phyloP scores from a whole-genome alignment of 2,113 vertebrate genomes.

The Siniperca knerii region DNA sequence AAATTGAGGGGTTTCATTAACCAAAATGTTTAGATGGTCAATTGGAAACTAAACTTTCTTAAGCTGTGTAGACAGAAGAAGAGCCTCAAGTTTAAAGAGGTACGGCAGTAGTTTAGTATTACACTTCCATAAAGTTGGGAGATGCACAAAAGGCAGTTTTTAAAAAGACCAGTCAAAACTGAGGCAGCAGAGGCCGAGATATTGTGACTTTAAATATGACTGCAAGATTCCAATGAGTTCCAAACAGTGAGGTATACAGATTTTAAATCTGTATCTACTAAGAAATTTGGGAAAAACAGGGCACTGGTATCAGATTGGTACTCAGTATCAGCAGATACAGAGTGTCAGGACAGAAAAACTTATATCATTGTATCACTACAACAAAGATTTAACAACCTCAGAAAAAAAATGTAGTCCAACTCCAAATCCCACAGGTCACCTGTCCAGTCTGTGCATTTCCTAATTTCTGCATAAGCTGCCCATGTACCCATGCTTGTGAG shows the following conservation, averaged over 20 bases:
- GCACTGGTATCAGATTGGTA: background rate
- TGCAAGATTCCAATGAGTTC: background rate
- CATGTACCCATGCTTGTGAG: background rate
- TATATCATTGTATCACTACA: background rate
- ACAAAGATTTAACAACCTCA: background rate
- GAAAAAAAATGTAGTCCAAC: background rate
- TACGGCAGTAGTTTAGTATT: background rate
- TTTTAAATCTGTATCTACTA: background rate
- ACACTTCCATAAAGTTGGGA: background rate
- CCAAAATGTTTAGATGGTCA: background rate
- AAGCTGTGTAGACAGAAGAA: background rate
- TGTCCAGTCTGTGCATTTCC: background rate
- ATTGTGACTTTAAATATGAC: background rate
- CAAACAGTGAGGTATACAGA: background rate
- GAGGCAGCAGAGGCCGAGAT: too few species aligned
- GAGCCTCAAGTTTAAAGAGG: background rate
- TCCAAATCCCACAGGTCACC: background rate
- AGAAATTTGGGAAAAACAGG: background rate
- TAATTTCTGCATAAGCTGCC: background rate
- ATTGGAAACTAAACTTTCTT: background rate
- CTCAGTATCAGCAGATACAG: background rate
- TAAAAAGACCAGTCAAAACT: background rate
- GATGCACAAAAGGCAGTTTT: background rate
- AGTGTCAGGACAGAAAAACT: background rate
- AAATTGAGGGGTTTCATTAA: background rate